phyloP scores from a whole-genome alignment of 1,140 invertebrate species.

The Ganaspis sp. region DNA sequence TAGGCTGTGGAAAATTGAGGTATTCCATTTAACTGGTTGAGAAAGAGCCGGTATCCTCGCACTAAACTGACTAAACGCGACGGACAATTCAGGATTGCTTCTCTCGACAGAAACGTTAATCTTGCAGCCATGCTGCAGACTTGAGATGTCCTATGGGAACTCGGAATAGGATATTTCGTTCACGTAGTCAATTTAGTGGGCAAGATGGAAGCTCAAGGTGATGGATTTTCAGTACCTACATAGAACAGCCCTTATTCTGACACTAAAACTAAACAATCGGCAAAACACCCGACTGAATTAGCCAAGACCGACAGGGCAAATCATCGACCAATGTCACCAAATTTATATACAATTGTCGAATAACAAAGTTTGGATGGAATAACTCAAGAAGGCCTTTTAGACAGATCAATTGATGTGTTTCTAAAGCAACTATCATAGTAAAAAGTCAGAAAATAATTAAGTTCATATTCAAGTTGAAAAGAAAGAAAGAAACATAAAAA shows the following conservation, averaged over 20 bases:
- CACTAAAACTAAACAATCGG: not conserved
- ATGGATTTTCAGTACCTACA: constrained; percentile 62
- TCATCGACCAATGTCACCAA: not conserved
- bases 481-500: no score
- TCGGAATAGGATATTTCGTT: constrained; percentile 64
- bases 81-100: constrained; percentile 42
- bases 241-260: constrained; percentile 45
- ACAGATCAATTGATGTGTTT: no score
- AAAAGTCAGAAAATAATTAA: no score
- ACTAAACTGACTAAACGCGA: constrained; percentile 16
- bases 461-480: no score
- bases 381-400: no score
- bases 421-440: no score
- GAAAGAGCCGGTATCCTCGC: not conserved
- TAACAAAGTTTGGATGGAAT: no score
- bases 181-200: constrained; percentile 68
- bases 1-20: no score
- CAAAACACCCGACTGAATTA: not conserved
- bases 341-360: constrained; percentile 16
- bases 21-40: not conserved
- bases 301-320: not conserved
- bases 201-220: constrained; percentile 54
- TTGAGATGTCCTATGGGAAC: constrained; percentile 45
- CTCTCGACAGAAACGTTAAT: constrained; percentile 54
- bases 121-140: constrained; percentile 47